Base-by-base conservation (phyloP, 2,888 invertebrate species). In the Tachystola acroxantha region DNA sequence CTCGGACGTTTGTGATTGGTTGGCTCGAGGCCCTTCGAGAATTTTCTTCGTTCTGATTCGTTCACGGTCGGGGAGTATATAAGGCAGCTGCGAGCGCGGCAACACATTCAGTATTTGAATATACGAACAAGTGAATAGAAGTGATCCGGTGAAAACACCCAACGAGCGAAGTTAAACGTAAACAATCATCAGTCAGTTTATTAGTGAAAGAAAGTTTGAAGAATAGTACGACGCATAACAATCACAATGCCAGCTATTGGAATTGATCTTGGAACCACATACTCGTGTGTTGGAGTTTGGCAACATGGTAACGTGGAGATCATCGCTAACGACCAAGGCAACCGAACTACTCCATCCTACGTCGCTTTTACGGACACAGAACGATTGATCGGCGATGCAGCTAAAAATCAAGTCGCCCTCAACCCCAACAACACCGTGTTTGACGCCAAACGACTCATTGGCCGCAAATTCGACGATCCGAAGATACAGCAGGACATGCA, bases 241-340 rank as follows among this genome's bases (percentile, higher is more conserved):
- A 14, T 36, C 32, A 52, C 61, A 59, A 82, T 80, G 82, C 77
- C 79, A 67, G 79, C 80, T 45, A 68, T 81, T 32, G 81, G 80
- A 74, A 82, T 80, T 48, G 79, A 96, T 88, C 88, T 96, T 66
- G 96, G 96, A 56, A 96, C 96, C 24, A 96, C 96, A 5, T 96
- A 94, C 74, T 95, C 94, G 22, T 94, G 94, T 64, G 94, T 95
- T 31, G 94, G 94, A 54, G 94, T 94, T n/a, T 95, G 93, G 90
- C 93, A 94, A 65, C 91, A 94, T 63, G 92, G 92, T 40, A 92
- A 93, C 70, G 93, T 94, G 43, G 93, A 94, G 68, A 94, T 94
- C 66, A 95, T 96, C 64, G 94, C 96, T 39, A 96, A 96, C 67
- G 95, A 95, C 68, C 95, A 95, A 77, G 96, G 95, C 45, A 96